phyloP scores from a whole-genome alignment of 2,113 vertebrate genomes.

The Rhynchomys soricoides region DNA sequence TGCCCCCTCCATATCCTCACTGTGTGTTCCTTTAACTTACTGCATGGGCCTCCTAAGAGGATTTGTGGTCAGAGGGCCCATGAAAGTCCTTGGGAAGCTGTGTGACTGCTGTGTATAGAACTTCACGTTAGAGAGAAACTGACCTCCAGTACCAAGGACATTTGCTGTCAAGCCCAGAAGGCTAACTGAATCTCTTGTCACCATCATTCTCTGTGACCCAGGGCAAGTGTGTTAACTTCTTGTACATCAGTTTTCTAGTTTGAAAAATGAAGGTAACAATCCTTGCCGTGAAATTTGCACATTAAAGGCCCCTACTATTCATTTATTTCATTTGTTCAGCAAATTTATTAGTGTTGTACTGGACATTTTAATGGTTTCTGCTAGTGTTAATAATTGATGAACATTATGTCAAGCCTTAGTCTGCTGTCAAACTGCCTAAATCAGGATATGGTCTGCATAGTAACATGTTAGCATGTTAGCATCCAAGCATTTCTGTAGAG shows the following conservation, averaged over 20 bases:
- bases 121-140: constrained; percentile 54
- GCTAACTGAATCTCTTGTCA: constrained; percentile 5
- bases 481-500: constrained; percentile 31
- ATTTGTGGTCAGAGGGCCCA: constrained; percentile 26
- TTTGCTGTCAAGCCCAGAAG: neutral
- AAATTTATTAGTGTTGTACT: constrained; percentile 68
- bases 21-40: constrained; percentile 42
- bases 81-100: constrained; percentile 10
- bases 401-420: constrained; percentile 67
- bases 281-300: constrained; percentile 51
- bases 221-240: constrained; percentile 55
- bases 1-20: constrained; percentile 36
- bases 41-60: constrained; percentile 35
- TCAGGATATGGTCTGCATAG: constrained; percentile 47
- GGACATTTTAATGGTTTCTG: constrained; percentile 63
- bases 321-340: constrained; percentile 64
- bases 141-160: neutral
- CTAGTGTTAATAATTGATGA: constrained; percentile 72
- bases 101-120: constrained; percentile 47
- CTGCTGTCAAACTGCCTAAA: constrained; percentile 47
- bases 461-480: constrained; percentile 63
- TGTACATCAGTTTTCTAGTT: constrained; percentile 43
- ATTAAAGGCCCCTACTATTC: constrained; percentile 31
- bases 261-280: constrained; percentile 63
- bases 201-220: constrained; percentile 37